Base-by-base conservation (phyloP, 2,113 vertebrate species). In the Ceyx margarethae region DNA sequence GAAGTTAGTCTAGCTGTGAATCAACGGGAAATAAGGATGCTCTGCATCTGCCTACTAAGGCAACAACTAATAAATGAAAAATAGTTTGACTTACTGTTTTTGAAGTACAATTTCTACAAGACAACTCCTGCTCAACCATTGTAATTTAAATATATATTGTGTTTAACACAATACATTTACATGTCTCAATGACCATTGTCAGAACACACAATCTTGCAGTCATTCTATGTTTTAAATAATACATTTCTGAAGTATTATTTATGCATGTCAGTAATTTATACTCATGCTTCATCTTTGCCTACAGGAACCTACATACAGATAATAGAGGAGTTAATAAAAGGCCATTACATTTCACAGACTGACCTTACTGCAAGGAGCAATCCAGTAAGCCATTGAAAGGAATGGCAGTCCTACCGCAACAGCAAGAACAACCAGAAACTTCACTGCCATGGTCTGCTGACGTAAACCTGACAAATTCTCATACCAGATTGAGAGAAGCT, bases 401-500 rank as follows among this genome's bases (percentile, higher is more conserved):
- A 99, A 92, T 1, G 99, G 99, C 80, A 99, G 94, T 17, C 99
- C 98, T 1, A 98, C 61, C 0, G 98, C 98, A 29, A 99, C 98
- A 1, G 98, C 98, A 1, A 99, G 98, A 68, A 99, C 99, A 46
- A 99, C 98, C 6, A 99, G 98, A 54, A 98, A 98, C 96, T 99
- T 99, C 71, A 99, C 97, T 0, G 98, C 98, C 90, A 98, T 98
- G 6, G 98, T 98, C 96, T 99, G 98, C 95, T 99, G 98, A 58
- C 98, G 97, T 35, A 99, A 96, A 56, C 98, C 98, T 0, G 98
- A 98, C 48, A 99, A 90, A 84, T 99, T 99, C 97, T 99, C 98
- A 9, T 99, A 99, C 99, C 99, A 99, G 86, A 99, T 99, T 60
- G 98, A 99, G 7, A 99, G 98, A 57, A 99, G 99, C 13, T 99